Percentiles rank a stretch among this genome's conserved stretches.
These are phyloP conservation scores for Cecidostiba fungosa DNA, from an alignment of 2,888 invertebrate genomes.

Conservation along the genomic window DNA sequence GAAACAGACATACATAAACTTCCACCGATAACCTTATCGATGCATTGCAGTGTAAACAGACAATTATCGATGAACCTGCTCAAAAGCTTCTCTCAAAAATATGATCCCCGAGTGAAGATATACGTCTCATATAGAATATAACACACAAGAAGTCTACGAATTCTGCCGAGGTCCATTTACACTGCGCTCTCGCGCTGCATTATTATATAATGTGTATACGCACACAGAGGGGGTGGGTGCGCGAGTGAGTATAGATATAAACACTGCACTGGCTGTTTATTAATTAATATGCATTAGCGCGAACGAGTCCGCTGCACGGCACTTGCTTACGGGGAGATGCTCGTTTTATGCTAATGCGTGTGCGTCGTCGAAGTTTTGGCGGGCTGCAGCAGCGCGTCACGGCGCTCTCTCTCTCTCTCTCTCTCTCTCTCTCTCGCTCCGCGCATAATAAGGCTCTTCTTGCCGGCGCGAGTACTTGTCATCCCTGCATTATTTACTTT, in stretches of 20 bases:
- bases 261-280: slow-evolving; percentile 26
- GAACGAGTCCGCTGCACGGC: slow-evolving; percentile 18
- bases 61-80: neutral
- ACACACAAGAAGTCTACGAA: neutral
- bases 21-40: neutral
- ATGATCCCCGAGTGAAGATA: neutral
- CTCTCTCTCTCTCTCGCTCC: slow-evolving; percentile 22
- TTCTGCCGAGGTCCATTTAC: neutral
- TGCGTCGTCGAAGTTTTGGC: slow-evolving; percentile 42
- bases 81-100: too few species aligned
- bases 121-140: neutral
- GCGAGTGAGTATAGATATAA: neutral
- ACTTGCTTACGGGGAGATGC: slow-evolving; percentile 22
- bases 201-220: neutral
- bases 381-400: neutral
- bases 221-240: neutral
- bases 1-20: neutral
- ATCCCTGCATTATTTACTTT: slow-evolving; percentile 58
- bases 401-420: slow-evolving; percentile 5
- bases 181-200: neutral
- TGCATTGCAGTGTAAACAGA: neutral
- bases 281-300: slow-evolving; percentile 59
- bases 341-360: slow-evolving; percentile 53
- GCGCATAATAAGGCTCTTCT: slow-evolving; percentile 17
- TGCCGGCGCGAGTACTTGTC: slow-evolving; percentile 38